These are phyloP conservation scores for Euphydryas editha DNA, from an alignment of 2,888 invertebrate genomes.

Conservation along the genomic window DNA sequence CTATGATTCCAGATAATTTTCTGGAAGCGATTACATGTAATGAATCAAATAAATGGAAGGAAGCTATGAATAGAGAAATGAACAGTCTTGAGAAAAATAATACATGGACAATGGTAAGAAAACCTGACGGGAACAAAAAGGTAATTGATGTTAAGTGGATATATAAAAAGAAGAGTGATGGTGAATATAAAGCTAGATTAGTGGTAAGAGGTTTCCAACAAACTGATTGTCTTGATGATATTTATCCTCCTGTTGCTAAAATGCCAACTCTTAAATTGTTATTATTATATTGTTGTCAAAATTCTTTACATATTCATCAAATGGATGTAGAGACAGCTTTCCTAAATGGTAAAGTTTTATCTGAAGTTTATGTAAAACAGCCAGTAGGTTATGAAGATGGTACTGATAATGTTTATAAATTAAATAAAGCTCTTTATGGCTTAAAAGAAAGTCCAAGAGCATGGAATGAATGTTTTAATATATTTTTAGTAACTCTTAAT, in stretches of 20 bases:
- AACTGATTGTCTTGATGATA: constrained; percentile 32
- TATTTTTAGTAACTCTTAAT: constrained; percentile 31
- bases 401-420: constrained; percentile 49
- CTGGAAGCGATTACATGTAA: constrained; percentile 45
- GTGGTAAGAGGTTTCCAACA: constrained; percentile 36
- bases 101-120: constrained; percentile 40
- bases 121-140: constrained; percentile 47
- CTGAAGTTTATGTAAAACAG: constrained; percentile 49
- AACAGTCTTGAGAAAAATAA: background rate
- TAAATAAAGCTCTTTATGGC: constrained; percentile 49
- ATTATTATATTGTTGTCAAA: too few species aligned
- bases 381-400: constrained; percentile 49
- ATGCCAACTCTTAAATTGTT: constrained; percentile 52
- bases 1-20: constrained; percentile 5
- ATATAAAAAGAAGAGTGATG: constrained; percentile 48
- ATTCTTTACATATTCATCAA: constrained; percentile 41
- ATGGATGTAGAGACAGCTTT: constrained; percentile 49
- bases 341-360: constrained; percentile 45
- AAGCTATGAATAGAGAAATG: background rate
- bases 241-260: constrained; percentile 47
- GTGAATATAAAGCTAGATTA: constrained; percentile 32
- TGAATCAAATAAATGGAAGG: constrained; percentile 26
- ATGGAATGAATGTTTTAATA: constrained; percentile 40
- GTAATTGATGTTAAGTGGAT: constrained; percentile 49
- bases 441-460: constrained; percentile 32